phyloP scores from a whole-genome alignment of 2,113 vertebrate genomes.

The Pedetes capensis region DNA sequence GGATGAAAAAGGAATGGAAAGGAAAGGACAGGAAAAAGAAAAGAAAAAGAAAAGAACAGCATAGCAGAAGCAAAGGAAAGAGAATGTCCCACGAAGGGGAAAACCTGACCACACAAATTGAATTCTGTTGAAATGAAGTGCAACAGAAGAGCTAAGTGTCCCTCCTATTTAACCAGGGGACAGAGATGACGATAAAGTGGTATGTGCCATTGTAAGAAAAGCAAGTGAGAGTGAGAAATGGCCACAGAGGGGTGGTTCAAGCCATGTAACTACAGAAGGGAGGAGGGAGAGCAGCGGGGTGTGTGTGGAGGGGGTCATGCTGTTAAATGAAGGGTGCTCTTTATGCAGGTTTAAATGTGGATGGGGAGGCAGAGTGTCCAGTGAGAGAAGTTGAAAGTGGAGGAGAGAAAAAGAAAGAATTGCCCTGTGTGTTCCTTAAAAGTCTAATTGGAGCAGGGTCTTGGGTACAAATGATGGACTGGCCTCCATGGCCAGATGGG shows the following conservation, averaged over 20 bases:
- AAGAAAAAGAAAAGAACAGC: not conserved
- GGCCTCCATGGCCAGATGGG: not conserved
- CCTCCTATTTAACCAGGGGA: not conserved
- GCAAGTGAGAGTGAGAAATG: not conserved
- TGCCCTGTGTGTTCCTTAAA: not conserved
- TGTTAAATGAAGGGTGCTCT: not conserved
- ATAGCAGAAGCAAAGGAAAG: not conserved
- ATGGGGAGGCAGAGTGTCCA: not conserved
- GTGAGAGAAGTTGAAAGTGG: not conserved
- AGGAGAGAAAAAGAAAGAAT: not conserved
- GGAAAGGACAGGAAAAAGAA: no score
- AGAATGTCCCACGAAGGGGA: not conserved
- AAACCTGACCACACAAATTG: not conserved
- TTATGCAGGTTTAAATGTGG: not conserved
- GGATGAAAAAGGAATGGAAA: no score
- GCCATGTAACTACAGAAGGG: no score
- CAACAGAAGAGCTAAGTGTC: no score
- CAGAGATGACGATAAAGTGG: not conserved
- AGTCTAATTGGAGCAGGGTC: not conserved
- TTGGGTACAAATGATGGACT: no score
- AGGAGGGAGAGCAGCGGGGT: not conserved
- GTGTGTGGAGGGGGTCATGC: accelerated
- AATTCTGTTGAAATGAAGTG: not conserved
- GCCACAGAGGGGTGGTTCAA: not conserved
- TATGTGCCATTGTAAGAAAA: not conserved